Evolutionary conservation across 2,888 invertebrate genomes (phyloP).

Genomic region (Acronicta leporina): DNA sequence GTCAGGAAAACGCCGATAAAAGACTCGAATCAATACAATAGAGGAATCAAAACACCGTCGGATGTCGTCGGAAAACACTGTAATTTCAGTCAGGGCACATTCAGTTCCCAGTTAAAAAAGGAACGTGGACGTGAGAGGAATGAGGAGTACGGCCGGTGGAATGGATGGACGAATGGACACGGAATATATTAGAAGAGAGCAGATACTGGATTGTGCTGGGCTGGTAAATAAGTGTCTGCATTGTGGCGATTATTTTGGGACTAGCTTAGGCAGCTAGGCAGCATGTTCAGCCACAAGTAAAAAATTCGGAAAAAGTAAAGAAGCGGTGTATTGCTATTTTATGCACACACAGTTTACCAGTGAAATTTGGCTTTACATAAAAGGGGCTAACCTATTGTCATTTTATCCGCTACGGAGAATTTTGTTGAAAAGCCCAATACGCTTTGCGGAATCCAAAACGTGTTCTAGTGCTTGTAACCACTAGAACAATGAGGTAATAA

Average conservation of each 20-base stretch:
- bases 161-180: constrained; percentile 74
- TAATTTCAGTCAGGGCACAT: constrained; percentile 85
- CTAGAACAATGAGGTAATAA: too few species aligned
- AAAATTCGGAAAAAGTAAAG: too few species aligned
- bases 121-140: constrained; percentile 73
- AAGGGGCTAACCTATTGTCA: too few species aligned
- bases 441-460: too few species aligned
- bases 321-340: too few species aligned
- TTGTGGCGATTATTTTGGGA: background rate
- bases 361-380: too few species aligned
- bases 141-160: constrained; percentile 64
- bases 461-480: too few species aligned
- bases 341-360: too few species aligned
- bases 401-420: too few species aligned
- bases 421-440: too few species aligned
- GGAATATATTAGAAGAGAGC: constrained; percentile 70
- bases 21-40: constrained; percentile 66
- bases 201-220: constrained; percentile 44
- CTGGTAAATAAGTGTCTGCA: background rate
- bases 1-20: constrained; percentile 46
- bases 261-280: too few species aligned
- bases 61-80: constrained; percentile 79
- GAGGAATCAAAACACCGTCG: constrained; percentile 81
- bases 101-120: constrained; percentile 78
- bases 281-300: too few species aligned